Base-by-base conservation (phyloP, 1,140 invertebrate genomes). In the Hycleus cichorii region DNA sequence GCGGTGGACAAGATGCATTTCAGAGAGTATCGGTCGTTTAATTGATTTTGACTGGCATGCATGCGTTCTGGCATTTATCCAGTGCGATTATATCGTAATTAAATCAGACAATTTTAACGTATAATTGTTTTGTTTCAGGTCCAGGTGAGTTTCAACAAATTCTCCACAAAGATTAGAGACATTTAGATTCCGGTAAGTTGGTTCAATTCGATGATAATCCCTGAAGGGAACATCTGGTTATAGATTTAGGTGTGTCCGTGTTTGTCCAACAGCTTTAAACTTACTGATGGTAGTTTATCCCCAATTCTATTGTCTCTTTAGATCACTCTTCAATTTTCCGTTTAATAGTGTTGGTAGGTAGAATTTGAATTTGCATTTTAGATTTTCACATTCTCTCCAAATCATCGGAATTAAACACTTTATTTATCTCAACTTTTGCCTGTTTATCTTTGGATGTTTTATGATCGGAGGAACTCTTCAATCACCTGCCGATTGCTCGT, bases 241-340 rank as follows among this genome's bases (percentile, higher is more conserved):
- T 72, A 70, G 70, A 73, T 71, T 73, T 73, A 72, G 70, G 70
- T 73, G 70, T 73, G 69, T 71, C 68, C 70, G 64, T 73, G 71
- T 73, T 73, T 73, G 70, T 69, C 65, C 70, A 69, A 68, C 54
- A 64, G 70, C 66, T 73, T 73, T 73, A 70, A 71, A 71, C 65
- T 73, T 32, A 48, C 58, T 60, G 50, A 61, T 32, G 32, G 32
- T 32, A 4, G 32, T 32, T 32, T 32, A 32, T 32, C 32, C 7
- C 7, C 32, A 32, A 32, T 5, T 38, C 26, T 38, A 27, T 48
- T 48, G 26, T 48, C 47, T 26, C 3, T 38, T 38, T 42, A 42
- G 24, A 39, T 27, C 26, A 49, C 12, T 12, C 8, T 49, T 18
- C 12, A 49, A 39, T 52, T 52, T 40, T 52, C 50, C 39, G 42